Conservation (phyloP, 2,113 vertebrate genomes). For the Acrocephalus arundinaceus region DNA sequence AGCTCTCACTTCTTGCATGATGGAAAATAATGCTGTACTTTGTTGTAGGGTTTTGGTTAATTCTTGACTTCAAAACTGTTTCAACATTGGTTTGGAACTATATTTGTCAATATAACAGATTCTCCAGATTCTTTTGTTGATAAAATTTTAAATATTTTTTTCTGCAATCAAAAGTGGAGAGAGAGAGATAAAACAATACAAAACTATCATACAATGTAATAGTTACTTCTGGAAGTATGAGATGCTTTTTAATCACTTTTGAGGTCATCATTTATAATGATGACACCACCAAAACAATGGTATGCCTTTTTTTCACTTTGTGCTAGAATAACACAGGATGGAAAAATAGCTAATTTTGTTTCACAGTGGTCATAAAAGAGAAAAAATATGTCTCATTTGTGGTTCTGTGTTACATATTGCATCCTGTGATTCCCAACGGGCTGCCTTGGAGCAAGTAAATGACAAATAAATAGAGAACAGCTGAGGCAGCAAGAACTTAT, state of each 20-base stretch:
- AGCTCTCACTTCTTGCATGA: not conserved
- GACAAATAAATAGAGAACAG: not conserved
- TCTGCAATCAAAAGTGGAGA: not conserved
- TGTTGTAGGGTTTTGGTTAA: not conserved
- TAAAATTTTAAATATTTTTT: not conserved
- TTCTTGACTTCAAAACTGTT: not conserved
- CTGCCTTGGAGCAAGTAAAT: not conserved
- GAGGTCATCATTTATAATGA: not conserved
- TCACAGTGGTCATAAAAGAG: not conserved
- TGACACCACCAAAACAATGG: not conserved
- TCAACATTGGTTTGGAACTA: not conserved
- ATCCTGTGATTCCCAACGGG: not conserved
- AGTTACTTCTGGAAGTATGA: not conserved
- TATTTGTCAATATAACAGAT: not conserved
- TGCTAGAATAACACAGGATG: not conserved
- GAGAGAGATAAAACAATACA: not conserved
- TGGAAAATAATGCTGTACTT: not conserved
- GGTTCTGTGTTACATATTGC: not conserved
- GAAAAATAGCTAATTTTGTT: not conserved
- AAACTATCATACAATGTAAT: not conserved
- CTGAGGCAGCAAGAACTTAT: not conserved
- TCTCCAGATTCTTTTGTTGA: not conserved
- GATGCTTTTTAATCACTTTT: not conserved
- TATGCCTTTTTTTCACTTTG: not conserved
- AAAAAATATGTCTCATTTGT: not conserved